phyloP scores from a whole-genome alignment of 2,797 vertebrate genomes.

The Crocidura indochinensis region DNA sequence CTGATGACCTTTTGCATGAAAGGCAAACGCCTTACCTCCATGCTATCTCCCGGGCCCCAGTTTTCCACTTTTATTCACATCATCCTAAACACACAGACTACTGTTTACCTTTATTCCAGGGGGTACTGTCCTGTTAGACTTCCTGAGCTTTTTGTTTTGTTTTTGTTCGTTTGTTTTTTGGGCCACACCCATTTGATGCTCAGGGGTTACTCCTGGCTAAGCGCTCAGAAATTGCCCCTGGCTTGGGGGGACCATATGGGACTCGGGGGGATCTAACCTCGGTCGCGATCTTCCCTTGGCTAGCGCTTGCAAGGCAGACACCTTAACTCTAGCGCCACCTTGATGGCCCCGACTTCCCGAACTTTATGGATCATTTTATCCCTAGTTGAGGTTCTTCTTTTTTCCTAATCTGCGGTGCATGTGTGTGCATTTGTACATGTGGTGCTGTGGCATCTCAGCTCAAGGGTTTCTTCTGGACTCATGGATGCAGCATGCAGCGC shows the following conservation, averaged over 20 bases:
- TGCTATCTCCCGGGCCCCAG: too few relatives aligned
- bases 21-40: too few relatives aligned
- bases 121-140: neutral
- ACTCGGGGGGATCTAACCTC: too few relatives aligned
- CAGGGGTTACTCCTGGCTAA: too few relatives aligned
- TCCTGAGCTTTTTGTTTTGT: neutral
- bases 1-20: too few relatives aligned
- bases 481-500: neutral
- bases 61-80: neutral
- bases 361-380: neutral
- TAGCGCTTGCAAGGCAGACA: too few relatives aligned
- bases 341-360: neutral
- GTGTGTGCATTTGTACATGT: neutral
- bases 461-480: neutral
- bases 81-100: neutral
- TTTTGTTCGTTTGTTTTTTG: too few relatives aligned
- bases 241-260: too few relatives aligned
- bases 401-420: neutral
- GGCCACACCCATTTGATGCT: too few relatives aligned
- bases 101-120: neutral
- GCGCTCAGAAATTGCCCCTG: too few relatives aligned
- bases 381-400: conserved; percentile 8
- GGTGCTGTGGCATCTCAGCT: neutral
- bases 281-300: too few relatives aligned
- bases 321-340: too few relatives aligned